Evolutionary conservation across 2,797 vertebrate species (phyloP), one percentile per base, ranked within the genome.

Genomic region (Gobio occitaniae): DNA sequence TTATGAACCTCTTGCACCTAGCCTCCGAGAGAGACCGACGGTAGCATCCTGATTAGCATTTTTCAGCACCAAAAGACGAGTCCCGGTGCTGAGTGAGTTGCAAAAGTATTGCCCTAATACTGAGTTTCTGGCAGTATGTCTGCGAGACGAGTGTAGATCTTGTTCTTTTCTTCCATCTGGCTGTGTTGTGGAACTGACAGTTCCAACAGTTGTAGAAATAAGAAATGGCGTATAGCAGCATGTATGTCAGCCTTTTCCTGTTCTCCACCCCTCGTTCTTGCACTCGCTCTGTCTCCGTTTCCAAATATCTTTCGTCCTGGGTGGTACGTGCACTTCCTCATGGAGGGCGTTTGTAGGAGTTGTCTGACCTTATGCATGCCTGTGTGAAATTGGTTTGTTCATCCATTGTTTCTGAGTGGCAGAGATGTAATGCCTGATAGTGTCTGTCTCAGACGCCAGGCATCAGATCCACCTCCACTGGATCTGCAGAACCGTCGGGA

Each of bases 331-430:
- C 89, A 88, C 92, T 88, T 89, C 90, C 87, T 89, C 90, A 72
- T 82, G 90, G 82, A 90, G 87, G 89, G 90, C 79, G 41, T 68
- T 77, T 56, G 89, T 89, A 88, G 90, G 89, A 88, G 87, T 90
- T 52, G 83, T 80, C 88, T 90, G 86, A 79, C 84, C 63, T 90
- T 83, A 93, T 92, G 94, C 91, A 89, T 44, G 90, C 91, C 86
- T 92, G 93, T 95, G 94, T 95, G 93, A 94, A 95, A 95, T 95
- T 95, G 94, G 93, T 95, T 95, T 94, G 94, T 92, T 93, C 93
- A 95, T 94, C 90, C 91, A 90, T 92, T 87, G 91, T 93, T 86
- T 87, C 90, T 90, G 94, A 94, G 92, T 92, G 91, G 89, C 94
- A 93, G 91, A 94, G 92, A 94, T 94, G 91, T 93, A 93, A 93